Base-by-base conservation (phyloP, 2,888 invertebrate genomes). In the Eilema sororculum region DNA sequence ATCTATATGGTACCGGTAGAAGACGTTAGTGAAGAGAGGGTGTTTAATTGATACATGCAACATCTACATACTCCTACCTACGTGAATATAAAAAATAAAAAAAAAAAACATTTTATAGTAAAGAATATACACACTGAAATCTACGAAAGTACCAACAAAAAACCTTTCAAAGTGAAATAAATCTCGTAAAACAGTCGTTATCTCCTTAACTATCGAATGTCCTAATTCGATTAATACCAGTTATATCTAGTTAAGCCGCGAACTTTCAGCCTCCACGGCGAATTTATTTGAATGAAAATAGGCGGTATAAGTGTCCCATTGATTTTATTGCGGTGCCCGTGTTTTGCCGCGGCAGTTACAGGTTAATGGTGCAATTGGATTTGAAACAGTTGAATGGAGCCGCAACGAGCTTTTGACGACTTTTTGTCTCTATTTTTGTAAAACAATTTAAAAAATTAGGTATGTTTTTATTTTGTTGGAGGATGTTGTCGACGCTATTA, bases 321-420 rank as follows among this genome's bases (percentile, higher is more conserved):
- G 90, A 88, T 91, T 90, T 90, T 85, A 90, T 84, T 89, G 87
- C 85, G 85, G 85, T 80, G 85, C 78, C 84, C 83, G 86, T 89
- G 89, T 89, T 87, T 84, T 85, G 84, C 81, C 84, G 83, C 82
- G 84, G 85, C 87, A 84, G 85, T 88, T 88, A 84, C 83, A 80
- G 87, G 87, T 85, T 90, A 91, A 90, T 90, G 84, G 87, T 79
- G 81, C 89, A 86, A 89, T 91, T 87, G 87, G 85, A 88, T 90
- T 87, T 84, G 83, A 84, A 88, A 81, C 86, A 82, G 82, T 84
- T 81, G 84, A 81, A 81, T 81, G 77, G 79, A 78, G 86, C 86
- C 88, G 81, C 89, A 87, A 84, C 86, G 83, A 83, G 78, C 77
- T 82, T 79, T 82, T 73, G 66, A 56, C 74, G 78, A 74, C 73